Base-by-base conservation (phyloP, 2,797 vertebrate species). In the Tarsius wallacei region DNA sequence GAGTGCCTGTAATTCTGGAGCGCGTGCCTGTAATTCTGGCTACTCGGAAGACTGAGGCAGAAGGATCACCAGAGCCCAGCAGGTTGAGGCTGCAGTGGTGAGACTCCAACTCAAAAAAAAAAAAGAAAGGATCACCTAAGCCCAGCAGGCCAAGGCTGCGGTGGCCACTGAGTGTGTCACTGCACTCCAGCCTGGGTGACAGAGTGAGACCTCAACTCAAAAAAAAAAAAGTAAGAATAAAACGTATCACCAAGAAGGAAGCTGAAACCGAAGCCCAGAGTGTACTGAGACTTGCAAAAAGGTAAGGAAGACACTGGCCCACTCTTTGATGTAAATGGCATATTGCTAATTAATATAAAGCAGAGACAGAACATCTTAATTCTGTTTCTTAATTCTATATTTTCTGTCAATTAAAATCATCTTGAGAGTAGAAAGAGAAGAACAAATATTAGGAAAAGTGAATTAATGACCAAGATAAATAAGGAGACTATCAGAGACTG, bases 321-420 rank as follows among this genome's bases (percentile, higher is more conserved):
- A 83, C 31, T 77, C 47, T 91, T 70, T 71, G 68, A 87, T 91
- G 68, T 49, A 55, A 82, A 83, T 49, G 24, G 70, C 22, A 15
- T 47, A 24, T 88, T 57, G 87, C 33, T 53, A 78, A 78, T 76
- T 86, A 76, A 90, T 74, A 82, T 57, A 55, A 93, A 83, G 31
- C 71, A 91, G 47, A 76, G 53, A 92, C 10, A 83, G 59, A 89
- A 80, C 15, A 89, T 53, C 73, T 94, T 36, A 80, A 85, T 55
- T 88, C 49, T 96, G 24, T 55, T 64, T 94, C 78, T 64, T 70
- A 42, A 42, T 77, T 66, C 70, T 66, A 14, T 33, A 22, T 81
- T 96, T 94, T 76, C 33, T 88, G 24, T 77, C 82, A 80, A 90
- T 55, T 71, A 93, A 90, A 83, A 64, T 28, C 33, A 88, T 21